phyloP scores from a whole-genome alignment of 1,140 invertebrate genomes.

The Leptonema lineaticorne region DNA sequence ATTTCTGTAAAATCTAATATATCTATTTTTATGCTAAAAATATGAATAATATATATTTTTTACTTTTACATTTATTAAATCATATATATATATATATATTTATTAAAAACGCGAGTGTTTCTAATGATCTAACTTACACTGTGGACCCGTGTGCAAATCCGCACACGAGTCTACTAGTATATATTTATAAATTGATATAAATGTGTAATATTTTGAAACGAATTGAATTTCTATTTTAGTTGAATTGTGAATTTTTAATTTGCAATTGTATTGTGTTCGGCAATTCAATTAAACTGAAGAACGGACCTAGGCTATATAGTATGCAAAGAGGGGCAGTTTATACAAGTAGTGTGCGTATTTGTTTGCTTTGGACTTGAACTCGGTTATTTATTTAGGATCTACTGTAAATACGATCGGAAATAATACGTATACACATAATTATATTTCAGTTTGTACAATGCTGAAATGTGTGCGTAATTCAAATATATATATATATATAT shows the following conservation, averaged over 20 bases:
- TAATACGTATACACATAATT: constrained; percentile 6
- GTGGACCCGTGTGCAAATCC: no score
- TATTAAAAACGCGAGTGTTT: no score
- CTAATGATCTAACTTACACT: no score
- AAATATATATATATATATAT: background rate
- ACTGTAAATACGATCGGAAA: background rate
- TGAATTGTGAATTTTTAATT: background rate
- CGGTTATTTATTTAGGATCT: constrained; percentile 6
- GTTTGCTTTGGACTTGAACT: background rate
- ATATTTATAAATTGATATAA: no score
- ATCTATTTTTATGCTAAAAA: no score
- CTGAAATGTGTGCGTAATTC: background rate
- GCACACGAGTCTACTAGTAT: no score
- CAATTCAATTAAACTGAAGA: constrained; percentile 8
- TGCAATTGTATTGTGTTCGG: background rate
- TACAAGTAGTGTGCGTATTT: background rate
- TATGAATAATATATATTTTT: no score
- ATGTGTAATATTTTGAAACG: no score
- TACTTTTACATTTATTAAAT: no score
- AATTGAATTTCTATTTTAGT: background rate
- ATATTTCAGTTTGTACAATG: background rate
- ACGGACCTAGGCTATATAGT: background rate
- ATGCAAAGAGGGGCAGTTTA: background rate
- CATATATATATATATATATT: no score
- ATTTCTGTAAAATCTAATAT: no score